These are phyloP conservation scores for Ceyx erithaca DNA, from an alignment of 2,797 vertebrate genomes.

Conservation along the genomic window DNA sequence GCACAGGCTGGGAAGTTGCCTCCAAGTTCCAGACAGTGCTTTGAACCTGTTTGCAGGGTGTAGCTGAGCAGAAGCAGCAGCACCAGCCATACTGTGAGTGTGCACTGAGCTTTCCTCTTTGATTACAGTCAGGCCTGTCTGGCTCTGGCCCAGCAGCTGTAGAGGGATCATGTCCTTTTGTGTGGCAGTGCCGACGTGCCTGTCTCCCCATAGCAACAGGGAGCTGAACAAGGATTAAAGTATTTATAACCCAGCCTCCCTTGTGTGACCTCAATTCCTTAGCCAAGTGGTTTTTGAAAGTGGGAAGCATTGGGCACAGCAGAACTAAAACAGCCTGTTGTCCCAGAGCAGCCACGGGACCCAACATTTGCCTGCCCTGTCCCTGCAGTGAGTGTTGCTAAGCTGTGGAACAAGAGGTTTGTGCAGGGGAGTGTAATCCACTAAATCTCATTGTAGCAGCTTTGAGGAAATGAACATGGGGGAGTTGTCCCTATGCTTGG, in stretches of 20 bases:
- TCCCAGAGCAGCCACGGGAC: slow-evolving; percentile 1
- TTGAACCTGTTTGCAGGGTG: background rate
- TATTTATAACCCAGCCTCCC: slow-evolving; percentile 73
- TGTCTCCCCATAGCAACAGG: slow-evolving; percentile 73
- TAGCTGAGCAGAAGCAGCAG: background rate
- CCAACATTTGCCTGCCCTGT: background rate
- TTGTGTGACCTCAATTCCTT: slow-evolving; percentile 85
- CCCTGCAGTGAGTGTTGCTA: background rate
- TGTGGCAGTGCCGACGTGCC: slow-evolving; percentile 65
- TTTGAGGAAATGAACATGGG: background rate
- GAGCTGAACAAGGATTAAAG: slow-evolving; percentile 75
- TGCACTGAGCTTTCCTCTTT: slow-evolving; percentile 15
- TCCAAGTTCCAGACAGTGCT: rapidly evolving
- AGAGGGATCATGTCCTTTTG: slow-evolving; percentile 62
- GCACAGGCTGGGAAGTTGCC: background rate
- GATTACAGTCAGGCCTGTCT: slow-evolving; percentile 35
- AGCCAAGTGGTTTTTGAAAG: slow-evolving; percentile 64
- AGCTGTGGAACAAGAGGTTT: background rate
- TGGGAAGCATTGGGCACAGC: slow-evolving; percentile 33
- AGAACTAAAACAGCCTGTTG: slow-evolving; percentile 58
- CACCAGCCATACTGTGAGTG: background rate
- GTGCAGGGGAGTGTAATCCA: background rate
- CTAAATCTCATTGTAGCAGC: slow-evolving; percentile 29
- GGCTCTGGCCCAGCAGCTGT: slow-evolving; percentile 57
- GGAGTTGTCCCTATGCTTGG: background rate